Conservation (phyloP, 2,888 invertebrate genomes). For the Danaus chrysippus region DNA sequence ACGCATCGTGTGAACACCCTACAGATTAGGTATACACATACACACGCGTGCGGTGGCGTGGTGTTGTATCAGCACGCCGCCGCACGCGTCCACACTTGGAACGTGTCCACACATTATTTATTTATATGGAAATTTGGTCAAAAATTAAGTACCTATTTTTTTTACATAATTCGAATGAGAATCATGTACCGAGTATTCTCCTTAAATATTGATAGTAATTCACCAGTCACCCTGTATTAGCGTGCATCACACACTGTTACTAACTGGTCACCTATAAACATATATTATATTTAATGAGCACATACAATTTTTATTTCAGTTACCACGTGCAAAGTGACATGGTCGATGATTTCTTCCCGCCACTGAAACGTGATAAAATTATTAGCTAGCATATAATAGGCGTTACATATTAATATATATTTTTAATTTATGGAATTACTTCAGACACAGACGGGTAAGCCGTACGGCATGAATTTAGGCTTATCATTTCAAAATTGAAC, state of each 20-base stretch:
- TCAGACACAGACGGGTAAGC: constrained; percentile 63
- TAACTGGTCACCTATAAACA: constrained; percentile 7
- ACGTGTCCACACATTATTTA: too few relatives aligned
- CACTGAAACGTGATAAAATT: constrained; percentile 73
- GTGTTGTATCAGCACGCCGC: too few relatives aligned
- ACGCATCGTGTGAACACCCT: too few relatives aligned
- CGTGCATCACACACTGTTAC: not conserved
- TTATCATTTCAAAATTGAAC: constrained; percentile 47
- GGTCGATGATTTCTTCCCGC: constrained; percentile 95
- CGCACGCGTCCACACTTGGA: too few relatives aligned
- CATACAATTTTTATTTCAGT: constrained; percentile 86
- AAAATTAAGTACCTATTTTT: too few relatives aligned
- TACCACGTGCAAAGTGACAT: constrained; percentile 95
- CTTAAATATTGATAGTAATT: too few relatives aligned
- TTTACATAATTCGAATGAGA: too few relatives aligned
- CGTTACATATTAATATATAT: constrained; percentile 36
- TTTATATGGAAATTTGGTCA: too few relatives aligned
- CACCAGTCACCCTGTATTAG: too few relatives aligned
- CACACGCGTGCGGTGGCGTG: too few relatives aligned
- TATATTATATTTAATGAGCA: constrained; percentile 21
- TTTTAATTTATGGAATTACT: constrained; percentile 38
- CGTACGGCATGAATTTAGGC: constrained; percentile 65
- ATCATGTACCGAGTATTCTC: too few relatives aligned
- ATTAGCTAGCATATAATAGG: constrained; percentile 56
- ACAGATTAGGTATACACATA: too few relatives aligned